A percentile compares a stretch with the other conserved stretches of the same genome.
These are phyloP conservation scores for Stenodera caucasica DNA, from an alignment of 2,888 invertebrate species.

Conservation along the genomic window DNA sequence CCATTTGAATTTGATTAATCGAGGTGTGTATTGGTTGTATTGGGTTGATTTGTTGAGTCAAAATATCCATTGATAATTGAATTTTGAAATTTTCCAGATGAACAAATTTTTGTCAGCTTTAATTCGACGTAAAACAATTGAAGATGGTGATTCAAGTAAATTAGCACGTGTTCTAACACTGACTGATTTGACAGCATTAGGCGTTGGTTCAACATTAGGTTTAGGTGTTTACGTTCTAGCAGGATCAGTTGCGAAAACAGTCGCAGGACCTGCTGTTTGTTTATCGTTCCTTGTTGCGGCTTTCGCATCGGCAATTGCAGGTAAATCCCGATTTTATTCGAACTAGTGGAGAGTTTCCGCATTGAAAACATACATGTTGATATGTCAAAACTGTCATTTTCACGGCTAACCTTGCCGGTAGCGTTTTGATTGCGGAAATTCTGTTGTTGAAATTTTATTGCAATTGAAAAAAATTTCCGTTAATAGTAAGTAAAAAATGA, in stretches of 20 bases:
- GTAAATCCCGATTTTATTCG: too few relatives aligned
- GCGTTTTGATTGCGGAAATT: too few relatives aligned
- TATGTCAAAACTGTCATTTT: too few relatives aligned
- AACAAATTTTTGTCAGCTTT: constrained; percentile 46
- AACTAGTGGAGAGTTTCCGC: too few relatives aligned
- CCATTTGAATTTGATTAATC: not conserved
- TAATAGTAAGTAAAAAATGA: too few relatives aligned
- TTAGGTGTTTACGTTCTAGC: constrained; percentile 94
- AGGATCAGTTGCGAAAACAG: constrained; percentile 82
- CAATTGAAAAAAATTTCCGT: too few relatives aligned
- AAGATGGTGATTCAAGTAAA: constrained; percentile 51
- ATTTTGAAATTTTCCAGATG: too few relatives aligned
- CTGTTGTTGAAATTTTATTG: too few relatives aligned
- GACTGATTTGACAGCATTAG: constrained; percentile 84
- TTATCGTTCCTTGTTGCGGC: constrained; percentile 91
- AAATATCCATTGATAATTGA: too few relatives aligned
- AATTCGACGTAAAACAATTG: constrained; percentile 55
- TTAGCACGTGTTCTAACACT: constrained; percentile 73
- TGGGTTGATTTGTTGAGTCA: too few relatives aligned
- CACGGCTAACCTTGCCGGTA: too few relatives aligned
- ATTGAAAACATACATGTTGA: too few relatives aligned
- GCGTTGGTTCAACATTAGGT: constrained; percentile 86
- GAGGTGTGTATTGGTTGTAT: constrained; percentile 1
- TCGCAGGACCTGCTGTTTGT: constrained; percentile 90
- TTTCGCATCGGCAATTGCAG: constrained; percentile 88